phyloP scores from a whole-genome alignment of 2,888 invertebrate species.

The Argynnis bischoffii region DNA sequence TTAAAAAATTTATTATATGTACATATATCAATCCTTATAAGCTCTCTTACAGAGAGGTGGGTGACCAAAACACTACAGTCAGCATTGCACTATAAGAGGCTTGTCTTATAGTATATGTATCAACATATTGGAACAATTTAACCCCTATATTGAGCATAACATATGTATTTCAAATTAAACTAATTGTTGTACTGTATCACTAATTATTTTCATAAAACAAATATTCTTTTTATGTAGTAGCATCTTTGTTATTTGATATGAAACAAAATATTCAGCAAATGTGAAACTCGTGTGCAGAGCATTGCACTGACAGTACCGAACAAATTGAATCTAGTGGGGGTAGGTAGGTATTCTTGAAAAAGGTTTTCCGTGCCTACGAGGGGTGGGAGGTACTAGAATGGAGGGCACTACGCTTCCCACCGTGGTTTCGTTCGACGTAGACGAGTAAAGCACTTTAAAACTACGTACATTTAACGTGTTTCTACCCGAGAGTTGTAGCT shows the following conservation, averaged over 20 bases:
- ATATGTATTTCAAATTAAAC: too few relatives aligned
- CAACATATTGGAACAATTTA: too few relatives aligned
- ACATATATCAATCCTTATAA: too few relatives aligned
- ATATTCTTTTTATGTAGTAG: background rate
- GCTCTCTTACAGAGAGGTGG: too few relatives aligned
- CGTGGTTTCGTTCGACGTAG: conserved; percentile 54
- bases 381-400: conserved; percentile 52
- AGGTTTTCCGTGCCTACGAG: conserved; percentile 40
- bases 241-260: conserved; percentile 11
- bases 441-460: conserved; percentile 46
- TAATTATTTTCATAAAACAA: background rate
- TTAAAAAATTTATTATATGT: too few relatives aligned
- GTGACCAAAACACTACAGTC: too few relatives aligned
- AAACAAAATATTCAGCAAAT: conserved; percentile 26
- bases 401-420: conserved; percentile 58
- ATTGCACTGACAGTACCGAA: conserved; percentile 38
- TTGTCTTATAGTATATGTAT: too few relatives aligned
- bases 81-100: too few relatives aligned
- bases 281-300: conserved; percentile 25
- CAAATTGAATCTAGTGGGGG: conserved; percentile 43
- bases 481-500: conserved; percentile 21
- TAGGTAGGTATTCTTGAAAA: conserved; percentile 42
- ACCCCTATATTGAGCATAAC: background rate
- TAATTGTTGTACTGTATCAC: background rate
- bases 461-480: conserved; percentile 29